Base-by-base conservation (phyloP, 35 echinoderm and acorn worm species). In the Lytechinus pictus region DNA sequence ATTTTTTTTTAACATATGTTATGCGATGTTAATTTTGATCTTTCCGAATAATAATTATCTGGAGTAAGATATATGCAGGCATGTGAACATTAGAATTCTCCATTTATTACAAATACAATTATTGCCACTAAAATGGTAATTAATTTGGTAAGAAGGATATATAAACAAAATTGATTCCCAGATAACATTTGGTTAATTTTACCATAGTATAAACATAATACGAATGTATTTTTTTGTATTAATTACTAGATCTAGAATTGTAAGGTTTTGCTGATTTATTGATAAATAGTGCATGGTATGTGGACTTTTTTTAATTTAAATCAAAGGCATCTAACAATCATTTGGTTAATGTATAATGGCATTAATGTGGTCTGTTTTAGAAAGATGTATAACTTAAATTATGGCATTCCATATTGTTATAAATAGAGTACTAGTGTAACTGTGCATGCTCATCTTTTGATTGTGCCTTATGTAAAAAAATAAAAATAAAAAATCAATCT, bases 391-490 rank as follows among this genome's bases (percentile, higher is more conserved):
- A 33, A 90, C 10, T 44, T 90, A 52, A 52, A 44, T 21, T 90
- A 54, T 90, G 88, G 88, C 88, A 90, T 90, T 90, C 88, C 88
- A 90, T 90, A 52, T 54, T 90, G 88, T 90, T 28, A 52, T 52
- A 90, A 14, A 90, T 44, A 90, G 88, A 90, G 29, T 90, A 90
- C 88, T 90, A 90, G 88, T 90, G 12, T 28, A 90, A 33, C 13
- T 33, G 52, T 90, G 88, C 88, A 90, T 90, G 88, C 52, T 52
- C 88, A 90, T 44, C 52, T 52, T 90, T 90, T 90, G 11, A 90
- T 90, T 90, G 88, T 90, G 88, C 88, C 88, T 90, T 90, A 90
- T 90, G 88, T 90, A 90, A 52, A 90, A 71, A 71, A 13, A 71
- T n/a, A 71, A 58, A 58, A 58, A 58, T 0, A 58, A 71, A 79